phyloP scores from a whole-genome alignment of 2,888 invertebrate genomes.

The Isoperla grammatica region DNA sequence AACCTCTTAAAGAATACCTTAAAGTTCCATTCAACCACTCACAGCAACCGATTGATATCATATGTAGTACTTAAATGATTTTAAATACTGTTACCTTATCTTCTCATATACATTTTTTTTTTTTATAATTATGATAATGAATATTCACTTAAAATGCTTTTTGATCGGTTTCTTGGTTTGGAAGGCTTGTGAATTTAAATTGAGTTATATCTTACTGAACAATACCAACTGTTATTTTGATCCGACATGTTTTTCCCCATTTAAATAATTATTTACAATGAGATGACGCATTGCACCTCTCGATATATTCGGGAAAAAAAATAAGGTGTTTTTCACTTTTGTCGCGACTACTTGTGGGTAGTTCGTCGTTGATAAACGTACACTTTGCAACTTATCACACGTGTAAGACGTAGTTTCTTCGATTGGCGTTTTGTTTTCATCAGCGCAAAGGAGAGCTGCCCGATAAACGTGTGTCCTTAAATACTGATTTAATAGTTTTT shows the following conservation, averaged over 20 bases:
- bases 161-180: background rate
- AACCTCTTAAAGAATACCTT: too few relatives aligned
- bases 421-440: background rate
- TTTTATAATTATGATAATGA: background rate
- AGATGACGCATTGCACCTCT: background rate
- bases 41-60: slow-evolving; percentile 9
- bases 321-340: background rate
- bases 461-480: too few relatives aligned
- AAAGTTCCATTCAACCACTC: slow-evolving; percentile 5
- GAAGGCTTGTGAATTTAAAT: slow-evolving; percentile 13
- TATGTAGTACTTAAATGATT: slow-evolving; percentile 12
- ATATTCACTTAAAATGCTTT: background rate
- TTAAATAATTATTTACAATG: slow-evolving; percentile 2
- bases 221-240: background rate
- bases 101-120: slow-evolving; percentile 4
- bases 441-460: background rate
- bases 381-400: too few relatives aligned
- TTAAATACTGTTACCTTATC: slow-evolving; percentile 9
- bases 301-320: background rate
- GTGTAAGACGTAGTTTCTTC: background rate
- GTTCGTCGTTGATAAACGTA: background rate
- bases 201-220: background rate
- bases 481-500: too few relatives aligned
- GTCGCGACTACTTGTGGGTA: background rate
- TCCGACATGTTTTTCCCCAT: background rate